Evolutionary conservation across 1,140 invertebrate species (phyloP), one percentile per base, ranked within the genome.

Genomic region (Drosophila truncata): DNA sequence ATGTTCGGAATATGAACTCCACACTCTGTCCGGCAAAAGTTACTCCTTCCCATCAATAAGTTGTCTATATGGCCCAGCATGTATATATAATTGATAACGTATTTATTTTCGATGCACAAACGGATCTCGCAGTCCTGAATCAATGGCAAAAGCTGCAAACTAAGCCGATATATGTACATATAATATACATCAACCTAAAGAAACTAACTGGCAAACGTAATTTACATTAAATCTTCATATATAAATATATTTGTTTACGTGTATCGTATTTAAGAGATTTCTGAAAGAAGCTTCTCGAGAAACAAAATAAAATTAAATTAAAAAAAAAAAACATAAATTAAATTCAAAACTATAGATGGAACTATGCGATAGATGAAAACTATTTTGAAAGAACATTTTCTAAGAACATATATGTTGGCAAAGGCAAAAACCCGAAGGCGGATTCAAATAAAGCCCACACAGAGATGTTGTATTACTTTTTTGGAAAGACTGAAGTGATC

Each of bases 401-500:
- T 67, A 63, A 78, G 27, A 58, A 78, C 50, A 64, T 77, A 70
- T 46, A 74, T 58, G 76, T 78, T 57, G 62, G 50, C 49, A 58
- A 27, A 39, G 33, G 50, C 31, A 50, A 52, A 52, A 57, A 29
- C 50, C 23, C 31, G 35, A 54, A 31, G 4, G 54, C 33, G 39
- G 33, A 66, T 52, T 16, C 16, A 70, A 27, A 65, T 11, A 52
- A 16, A 70, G 27, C 66, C 46, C 62, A 25, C 25, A 44, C 14
- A 60, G 55, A 65, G 47, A 71, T 55, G 60, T 29, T 69, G 72
- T 75, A 81, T 78, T 78, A 90, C 66, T 87, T 86, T 86, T 86
- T 86, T 82, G 83, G 83, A 84, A 90, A 90, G 85, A 90, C 85
- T 90, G 85, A 90, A 72, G 85, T 85, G 85, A 90, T 90, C 85